Conservation (phyloP, 2,888 invertebrate genomes). For the Diarsia dahlii region DNA sequence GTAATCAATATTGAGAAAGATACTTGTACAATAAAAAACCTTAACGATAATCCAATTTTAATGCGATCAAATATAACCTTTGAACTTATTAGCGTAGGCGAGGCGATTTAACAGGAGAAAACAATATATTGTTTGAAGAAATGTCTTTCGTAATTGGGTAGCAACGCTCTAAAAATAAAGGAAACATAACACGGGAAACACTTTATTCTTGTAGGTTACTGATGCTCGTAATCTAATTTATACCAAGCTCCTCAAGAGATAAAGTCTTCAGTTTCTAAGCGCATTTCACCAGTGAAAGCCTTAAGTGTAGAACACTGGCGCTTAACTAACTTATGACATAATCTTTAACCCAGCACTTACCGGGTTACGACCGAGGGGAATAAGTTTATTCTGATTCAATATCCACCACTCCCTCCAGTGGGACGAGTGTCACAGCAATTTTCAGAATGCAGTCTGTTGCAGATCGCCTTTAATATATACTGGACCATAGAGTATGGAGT, state of each 20-base stretch:
- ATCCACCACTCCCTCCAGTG: constrained; percentile 34
- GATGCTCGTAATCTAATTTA: neutral
- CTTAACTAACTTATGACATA: constrained; percentile 40
- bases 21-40: neutral
- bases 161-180: neutral
- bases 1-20: too few relatives aligned
- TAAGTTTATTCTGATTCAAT: constrained; percentile 55
- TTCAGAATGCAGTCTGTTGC: constrained; percentile 34
- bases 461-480: constrained; percentile 53
- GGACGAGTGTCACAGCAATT: constrained; percentile 43
- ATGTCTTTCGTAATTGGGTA: neutral
- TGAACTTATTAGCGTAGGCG: neutral
- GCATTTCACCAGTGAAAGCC: neutral
- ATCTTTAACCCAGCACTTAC: constrained; percentile 49
- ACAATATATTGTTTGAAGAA: neutral
- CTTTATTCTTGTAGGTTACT: neutral
- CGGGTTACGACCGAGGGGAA: constrained; percentile 50
- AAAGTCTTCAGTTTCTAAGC: neutral
- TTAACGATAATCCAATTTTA: neutral
- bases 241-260: neutral
- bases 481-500: constrained; percentile 8
- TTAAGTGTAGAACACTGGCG: constrained; percentile 6
- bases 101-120: constrained; percentile 5
- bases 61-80: neutral
- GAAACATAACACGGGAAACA: neutral